These are phyloP conservation scores for Aspidiotus rigidus DNA, from an alignment of 2,888 invertebrate species.

Conservation along the genomic window DNA sequence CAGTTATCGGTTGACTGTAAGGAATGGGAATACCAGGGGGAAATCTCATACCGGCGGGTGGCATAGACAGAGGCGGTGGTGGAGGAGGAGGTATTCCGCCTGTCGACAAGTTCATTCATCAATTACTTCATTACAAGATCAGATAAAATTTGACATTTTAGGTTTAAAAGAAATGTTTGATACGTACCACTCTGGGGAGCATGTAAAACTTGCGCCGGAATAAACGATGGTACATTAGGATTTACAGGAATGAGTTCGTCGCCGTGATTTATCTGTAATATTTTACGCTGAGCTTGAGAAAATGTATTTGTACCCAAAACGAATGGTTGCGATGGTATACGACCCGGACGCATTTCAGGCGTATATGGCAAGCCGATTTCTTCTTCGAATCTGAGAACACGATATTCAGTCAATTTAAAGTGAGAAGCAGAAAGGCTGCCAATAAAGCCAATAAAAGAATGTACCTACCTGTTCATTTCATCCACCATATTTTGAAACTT, in stretches of 20 bases:
- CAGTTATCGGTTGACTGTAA: slow-evolving; percentile 16
- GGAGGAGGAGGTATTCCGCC: slow-evolving; percentile 18
- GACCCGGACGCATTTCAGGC: slow-evolving; percentile 40
- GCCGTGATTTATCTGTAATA: slow-evolving; percentile 20
- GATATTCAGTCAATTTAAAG: not conserved
- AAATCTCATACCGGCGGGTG: slow-evolving; percentile 31
- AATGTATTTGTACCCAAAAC: slow-evolving; percentile 48
- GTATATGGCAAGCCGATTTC: slow-evolving; percentile 61
- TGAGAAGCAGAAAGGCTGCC: not conserved
- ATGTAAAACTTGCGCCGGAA: slow-evolving; percentile 56
- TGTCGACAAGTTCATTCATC: not conserved
- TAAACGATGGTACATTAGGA: slow-evolving; percentile 51
- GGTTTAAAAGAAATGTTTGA: too few relatives aligned
- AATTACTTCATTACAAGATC: not conserved
- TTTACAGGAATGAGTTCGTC: slow-evolving; percentile 20
- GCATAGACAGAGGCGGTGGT: slow-evolving; percentile 19
- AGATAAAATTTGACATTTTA: not conserved
- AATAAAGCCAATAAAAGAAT: not conserved
- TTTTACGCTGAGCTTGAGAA: slow-evolving; percentile 40
- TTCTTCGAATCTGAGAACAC: slow-evolving; percentile 65
- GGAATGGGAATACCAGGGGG: slow-evolving; percentile 24
- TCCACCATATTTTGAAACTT: slow-evolving; percentile 78
- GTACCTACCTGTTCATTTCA: slow-evolving; percentile 70
- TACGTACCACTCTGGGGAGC: not conserved
- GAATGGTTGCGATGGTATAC: slow-evolving; percentile 44